Base-by-base conservation (phyloP, 2,888 invertebrate genomes). In the Xestia sexstrigata region DNA sequence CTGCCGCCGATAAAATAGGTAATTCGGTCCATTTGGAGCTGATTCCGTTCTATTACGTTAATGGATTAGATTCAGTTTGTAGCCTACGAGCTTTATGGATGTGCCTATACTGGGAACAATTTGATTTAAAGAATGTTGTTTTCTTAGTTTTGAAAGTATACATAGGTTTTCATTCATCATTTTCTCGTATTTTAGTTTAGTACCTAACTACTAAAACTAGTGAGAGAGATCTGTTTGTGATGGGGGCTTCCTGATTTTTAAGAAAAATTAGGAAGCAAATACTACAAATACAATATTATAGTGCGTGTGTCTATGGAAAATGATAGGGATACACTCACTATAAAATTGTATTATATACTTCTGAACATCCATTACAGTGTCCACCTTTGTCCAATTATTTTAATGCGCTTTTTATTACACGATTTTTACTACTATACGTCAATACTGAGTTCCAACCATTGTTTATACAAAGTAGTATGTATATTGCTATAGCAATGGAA, bases 21-120 rank as follows among this genome's bases (percentile, higher is more conserved):
- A 82, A 82, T 83, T 69, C 63, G 52, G 63, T 80, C 75, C 68
- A 79, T 86, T 83, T 77, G 67, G 17, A 77, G 67, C 69, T 70
- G 69, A 70, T 83, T 83, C 55, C 30, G 52, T 65, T 74, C 66
- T 84, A 66, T 76, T 81, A 76, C 60, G 65, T 47, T 81, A 85
- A 83, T 86, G 86, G 70, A 86, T 83, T 86, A 70, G 76, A 74
- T 79, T 70, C 26, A 66, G 52, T 78, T 75, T 68, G 63, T 66
- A 58, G 60, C 55, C 17, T 35, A 20, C 58, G 9, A 49, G n/a
- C 17, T 72, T 78, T 63, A 13, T 26, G 7, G n/a, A 65, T 55
- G n/a, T 52, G 23, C 23, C 17, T 55, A 35, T 45, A 39, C 2
- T 20, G 26, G 35, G 39, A 4, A 68, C 13, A 60, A 15, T 15